A percentile compares a stretch with the other conserved stretches of the same genome.
phyloP scores from a whole-genome alignment of 2,113 vertebrate species.

The Rhizomys pruinosus region DNA sequence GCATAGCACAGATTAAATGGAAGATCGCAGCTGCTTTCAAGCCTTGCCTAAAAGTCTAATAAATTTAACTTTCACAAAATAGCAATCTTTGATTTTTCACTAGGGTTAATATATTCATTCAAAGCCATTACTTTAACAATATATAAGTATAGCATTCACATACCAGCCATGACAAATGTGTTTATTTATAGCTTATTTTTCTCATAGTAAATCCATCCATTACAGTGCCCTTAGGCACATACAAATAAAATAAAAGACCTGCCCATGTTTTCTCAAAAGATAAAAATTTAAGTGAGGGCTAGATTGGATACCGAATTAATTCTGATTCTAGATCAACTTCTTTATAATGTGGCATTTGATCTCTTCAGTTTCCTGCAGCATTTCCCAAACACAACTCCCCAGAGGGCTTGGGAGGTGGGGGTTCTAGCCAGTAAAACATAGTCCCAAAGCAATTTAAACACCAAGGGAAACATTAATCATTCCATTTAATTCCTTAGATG shows the following conservation, averaged over 20 bases:
- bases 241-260: slow-evolving; percentile 63
- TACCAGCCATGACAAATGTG: slow-evolving; percentile 41
- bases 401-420: background rate
- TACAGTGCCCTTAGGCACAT: background rate
- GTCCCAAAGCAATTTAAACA: background rate
- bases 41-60: slow-evolving; percentile 57
- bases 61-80: slow-evolving; percentile 67
- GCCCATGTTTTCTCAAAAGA: slow-evolving; percentile 47
- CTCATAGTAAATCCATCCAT: slow-evolving; percentile 43
- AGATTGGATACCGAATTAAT: slow-evolving; percentile 2
- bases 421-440: background rate
- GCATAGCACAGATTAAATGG: slow-evolving; percentile 38
- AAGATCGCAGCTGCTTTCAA: slow-evolving; percentile 64
- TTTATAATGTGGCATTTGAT: slow-evolving; percentile 44
- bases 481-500: background rate
- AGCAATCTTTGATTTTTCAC: slow-evolving; percentile 65
- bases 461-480: background rate
- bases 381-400: background rate
- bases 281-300: slow-evolving; percentile 56
- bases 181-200: slow-evolving; percentile 63
- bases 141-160: slow-evolving; percentile 51
- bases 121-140: slow-evolving; percentile 62
- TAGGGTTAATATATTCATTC: slow-evolving; percentile 64
- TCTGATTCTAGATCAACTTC: slow-evolving; percentile 42
- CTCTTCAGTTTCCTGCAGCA: slow-evolving; percentile 3